Percentiles rank a stretch among this genome's conserved stretches.
phyloP scores from a whole-genome alignment of 2,797 vertebrate genomes.

The Xenops minutus region DNA sequence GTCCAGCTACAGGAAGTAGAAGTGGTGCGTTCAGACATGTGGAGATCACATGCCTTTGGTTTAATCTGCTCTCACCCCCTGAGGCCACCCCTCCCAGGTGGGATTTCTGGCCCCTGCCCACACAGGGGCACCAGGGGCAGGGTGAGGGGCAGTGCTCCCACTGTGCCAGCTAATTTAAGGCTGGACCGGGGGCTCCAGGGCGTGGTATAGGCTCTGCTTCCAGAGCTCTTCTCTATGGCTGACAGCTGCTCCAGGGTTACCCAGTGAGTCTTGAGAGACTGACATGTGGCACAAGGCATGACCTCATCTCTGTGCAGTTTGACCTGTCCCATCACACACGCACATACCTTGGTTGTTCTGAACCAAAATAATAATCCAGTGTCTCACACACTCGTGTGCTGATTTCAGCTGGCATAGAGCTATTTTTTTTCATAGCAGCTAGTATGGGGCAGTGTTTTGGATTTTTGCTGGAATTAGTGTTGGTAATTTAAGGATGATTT shows the following conservation, averaged over 20 bases:
- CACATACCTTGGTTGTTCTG: not conserved
- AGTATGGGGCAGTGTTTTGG: not conserved
- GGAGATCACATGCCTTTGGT: too few relatives aligned
- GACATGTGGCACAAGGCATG: not conserved
- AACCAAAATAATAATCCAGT: not conserved
- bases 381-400: not conserved
- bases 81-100: not conserved
- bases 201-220: not conserved
- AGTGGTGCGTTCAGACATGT: not conserved
- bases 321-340: too few relatives aligned
- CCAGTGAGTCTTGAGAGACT: not conserved
- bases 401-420: not conserved
- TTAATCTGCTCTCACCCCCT: not conserved
- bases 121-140: not conserved
- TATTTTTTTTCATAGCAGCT: not conserved
- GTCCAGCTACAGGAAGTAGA: not conserved
- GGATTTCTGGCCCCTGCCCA: not conserved
- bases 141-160: not conserved
- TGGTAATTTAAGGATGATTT: rapidly evolving
- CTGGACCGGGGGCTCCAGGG: not conserved
- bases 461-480: not conserved
- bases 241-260: not conserved
- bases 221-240: not conserved
- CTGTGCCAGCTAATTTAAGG: too few relatives aligned
- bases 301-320: not conserved